Percentiles rank a stretch among this genome's conserved stretches.
Conservation (phyloP, 2,113 vertebrate species). For the Puntigrus tetrazona region DNA sequence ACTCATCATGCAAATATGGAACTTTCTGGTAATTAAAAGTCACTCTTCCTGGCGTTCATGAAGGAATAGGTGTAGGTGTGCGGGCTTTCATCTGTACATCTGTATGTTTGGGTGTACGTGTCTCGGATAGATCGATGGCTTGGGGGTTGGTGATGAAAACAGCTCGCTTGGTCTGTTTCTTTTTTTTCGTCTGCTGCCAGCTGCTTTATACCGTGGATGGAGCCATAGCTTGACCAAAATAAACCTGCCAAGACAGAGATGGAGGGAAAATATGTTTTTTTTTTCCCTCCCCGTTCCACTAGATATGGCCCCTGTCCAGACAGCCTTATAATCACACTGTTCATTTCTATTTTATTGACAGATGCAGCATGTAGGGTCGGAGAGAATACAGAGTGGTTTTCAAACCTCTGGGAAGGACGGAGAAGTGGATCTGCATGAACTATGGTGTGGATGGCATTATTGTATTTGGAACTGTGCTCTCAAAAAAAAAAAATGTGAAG, state of each 20-base stretch:
- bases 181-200: conserved; percentile 66
- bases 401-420: conserved; percentile 67
- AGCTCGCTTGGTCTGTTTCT: conserved; percentile 61
- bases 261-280: conserved; percentile 7
- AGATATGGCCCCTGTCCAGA: conserved; percentile 67
- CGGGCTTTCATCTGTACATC: conserved; percentile 68
- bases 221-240: conserved; percentile 66
- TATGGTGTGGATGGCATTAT: conserved; percentile 64
- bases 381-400: conserved; percentile 65
- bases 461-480: background rate
- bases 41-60: conserved; percentile 11
- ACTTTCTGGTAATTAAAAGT: conserved; percentile 53
- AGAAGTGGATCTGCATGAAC: conserved; percentile 65
- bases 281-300: conserved; percentile 53
- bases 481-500: conserved; percentile 51
- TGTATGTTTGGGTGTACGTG: conserved; percentile 43
- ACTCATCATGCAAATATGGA: conserved; percentile 50
- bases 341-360: conserved; percentile 78
- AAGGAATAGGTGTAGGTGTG: conserved; percentile 45
- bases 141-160: conserved; percentile 54
- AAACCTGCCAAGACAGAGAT: conserved; percentile 66
- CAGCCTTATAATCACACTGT: conserved; percentile 76
- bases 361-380: conserved; percentile 69
- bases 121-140: conserved; percentile 39
- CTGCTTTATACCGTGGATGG: conserved; percentile 64